Evolutionary conservation across 2,888 invertebrate genomes (phyloP).

Genomic region (Ligdia adustata): DNA sequence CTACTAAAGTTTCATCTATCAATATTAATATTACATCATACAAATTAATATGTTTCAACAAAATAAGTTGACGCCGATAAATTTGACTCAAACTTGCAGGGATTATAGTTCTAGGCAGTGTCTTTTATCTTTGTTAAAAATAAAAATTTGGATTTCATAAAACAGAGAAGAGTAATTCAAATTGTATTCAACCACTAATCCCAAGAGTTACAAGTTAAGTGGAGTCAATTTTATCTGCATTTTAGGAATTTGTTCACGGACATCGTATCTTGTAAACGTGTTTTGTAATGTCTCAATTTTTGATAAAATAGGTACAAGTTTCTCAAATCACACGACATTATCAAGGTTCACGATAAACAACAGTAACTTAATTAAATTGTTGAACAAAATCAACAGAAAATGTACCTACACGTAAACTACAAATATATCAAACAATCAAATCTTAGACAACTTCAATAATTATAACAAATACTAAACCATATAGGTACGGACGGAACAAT

Average conservation of each 20-base stretch:
- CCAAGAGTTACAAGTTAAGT: too few species aligned
- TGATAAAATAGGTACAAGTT: conserved; percentile 12
- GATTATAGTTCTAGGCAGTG: conserved; percentile 3
- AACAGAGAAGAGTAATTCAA: too few species aligned
- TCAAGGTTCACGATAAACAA: conserved; percentile 22
- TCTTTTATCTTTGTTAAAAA: too few species aligned
- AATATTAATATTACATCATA: conserved; percentile 29
- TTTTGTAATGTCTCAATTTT: conserved; percentile 5
- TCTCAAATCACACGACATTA: conserved; percentile 18
- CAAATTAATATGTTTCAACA: conserved; percentile 23
- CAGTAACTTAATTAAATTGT: conserved; percentile 29
- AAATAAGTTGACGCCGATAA: conserved; percentile 11
- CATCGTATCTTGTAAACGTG: conserved; percentile 11
- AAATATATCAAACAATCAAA: conserved; percentile 19
- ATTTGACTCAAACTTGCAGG: conserved; percentile 10
- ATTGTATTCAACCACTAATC: too few species aligned
- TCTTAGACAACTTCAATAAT: conserved; percentile 22
- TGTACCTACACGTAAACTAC: conserved; percentile 14
- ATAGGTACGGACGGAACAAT: conserved; percentile 36
- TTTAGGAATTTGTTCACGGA: not conserved
- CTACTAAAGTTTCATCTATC: conserved; percentile 47
- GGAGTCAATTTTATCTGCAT: conserved; percentile 15
- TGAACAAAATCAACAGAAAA: conserved; percentile 42
- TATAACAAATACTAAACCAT: conserved; percentile 31
- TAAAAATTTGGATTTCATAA: too few species aligned